phyloP scores from a whole-genome alignment of 2,888 invertebrate species.

The Drosophila infuscata region DNA sequence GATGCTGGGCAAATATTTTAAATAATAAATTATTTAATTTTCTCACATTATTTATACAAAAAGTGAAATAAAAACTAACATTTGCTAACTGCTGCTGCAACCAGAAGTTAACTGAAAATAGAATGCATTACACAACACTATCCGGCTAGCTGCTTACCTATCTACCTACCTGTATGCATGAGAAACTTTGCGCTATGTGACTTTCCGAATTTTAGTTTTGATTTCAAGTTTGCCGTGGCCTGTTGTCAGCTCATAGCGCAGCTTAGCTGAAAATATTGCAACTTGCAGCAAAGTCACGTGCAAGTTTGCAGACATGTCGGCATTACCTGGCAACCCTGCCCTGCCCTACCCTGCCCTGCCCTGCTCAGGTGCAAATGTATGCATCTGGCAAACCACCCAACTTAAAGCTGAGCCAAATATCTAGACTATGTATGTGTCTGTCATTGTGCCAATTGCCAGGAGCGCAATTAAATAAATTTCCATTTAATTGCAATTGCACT shows the following conservation, averaged over 20 bases:
- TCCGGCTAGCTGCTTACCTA: conserved; percentile 3
- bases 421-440: conserved; percentile 1
- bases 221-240: conserved; percentile 65
- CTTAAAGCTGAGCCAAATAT: conserved; percentile 32
- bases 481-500: conserved; percentile 42
- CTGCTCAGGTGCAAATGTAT: conserved; percentile 35
- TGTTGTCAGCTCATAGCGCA: conserved; percentile 63
- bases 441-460: conserved; percentile 26
- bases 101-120: not conserved
- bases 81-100: not conserved
- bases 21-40: not conserved
- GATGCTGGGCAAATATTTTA: not conserved
- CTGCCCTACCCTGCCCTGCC: conserved; percentile 2
- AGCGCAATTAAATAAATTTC: conserved; percentile 61
- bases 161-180: conserved; percentile 29
- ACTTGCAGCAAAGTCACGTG: conserved; percentile 76
- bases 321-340: conserved; percentile 37
- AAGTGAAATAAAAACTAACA: not conserved
- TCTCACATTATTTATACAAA: not conserved
- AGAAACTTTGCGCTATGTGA: conserved; percentile 72
- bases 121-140: conserved; percentile 12
- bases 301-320: conserved; percentile 76
- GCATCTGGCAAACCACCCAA: conserved; percentile 35
- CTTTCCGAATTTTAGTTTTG: conserved; percentile 78
- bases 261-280: conserved; percentile 74